Base-by-base conservation (phyloP, 2,888 invertebrate species). In the Drosophila helvetica region DNA sequence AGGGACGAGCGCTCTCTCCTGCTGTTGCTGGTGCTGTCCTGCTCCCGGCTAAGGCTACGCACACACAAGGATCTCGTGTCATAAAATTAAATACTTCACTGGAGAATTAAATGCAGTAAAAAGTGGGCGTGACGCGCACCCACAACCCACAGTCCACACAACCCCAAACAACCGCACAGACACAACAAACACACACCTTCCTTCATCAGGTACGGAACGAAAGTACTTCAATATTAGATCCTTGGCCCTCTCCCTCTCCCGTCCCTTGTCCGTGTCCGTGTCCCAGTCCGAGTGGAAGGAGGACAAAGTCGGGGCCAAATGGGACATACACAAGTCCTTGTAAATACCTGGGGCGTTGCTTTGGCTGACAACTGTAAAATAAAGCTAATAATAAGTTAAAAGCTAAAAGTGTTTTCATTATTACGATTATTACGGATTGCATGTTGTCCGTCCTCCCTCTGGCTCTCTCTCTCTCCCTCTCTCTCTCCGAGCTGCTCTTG, bases 41-140 rank as follows among this genome's bases (percentile, higher is more conserved):
- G 15, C 25, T 48, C 22, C 22, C 15, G 50, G 71, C 73, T 75
- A 59, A 77, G 78, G 60, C 74, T 79, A 78, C 73, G 38, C 38
- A 38, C 38, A 15, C 62, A 65, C 77, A 77, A 75, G 84, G 71
- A 85, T 75, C 82, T 75, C 78, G 72, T 88, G 85, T 78, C 88
- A 89, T 90, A 88, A 90, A 90, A 89, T 88, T 88, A 89, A 90
- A 90, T 88, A 90, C 89, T 86, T 81, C 90, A 86, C 90, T 77
- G 68, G 89, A 88, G 90, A 87, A 86, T 90, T 86, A 81, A 86
- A 79, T 84, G 88, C 89, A 86, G 81, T 80, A 79, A 82, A 89
- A 83, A 80, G 79, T 81, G 83, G 84, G 87, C 80, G 86, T 86
- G 63, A 57, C 59, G 56, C 43, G 59, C 43, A 27, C 57, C 57